These are phyloP conservation scores for Dallia pectoralis DNA, from an alignment of 2,797 vertebrate species.

Conservation along the genomic window DNA sequence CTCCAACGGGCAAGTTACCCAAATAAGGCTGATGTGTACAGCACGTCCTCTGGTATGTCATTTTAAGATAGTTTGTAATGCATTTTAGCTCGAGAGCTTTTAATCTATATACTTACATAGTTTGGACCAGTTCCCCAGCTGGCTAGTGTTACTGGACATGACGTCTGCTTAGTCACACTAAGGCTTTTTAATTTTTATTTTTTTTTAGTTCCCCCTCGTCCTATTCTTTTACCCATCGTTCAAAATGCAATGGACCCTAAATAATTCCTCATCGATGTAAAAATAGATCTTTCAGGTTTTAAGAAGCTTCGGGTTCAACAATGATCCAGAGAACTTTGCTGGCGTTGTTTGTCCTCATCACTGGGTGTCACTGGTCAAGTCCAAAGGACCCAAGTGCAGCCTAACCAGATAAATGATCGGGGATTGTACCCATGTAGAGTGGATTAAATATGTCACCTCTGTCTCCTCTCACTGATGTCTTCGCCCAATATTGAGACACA, in stretches of 20 bases:
- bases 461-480: background rate
- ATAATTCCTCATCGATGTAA: background rate
- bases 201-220: no score
- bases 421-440: slow-evolving; percentile 1
- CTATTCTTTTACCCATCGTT: background rate
- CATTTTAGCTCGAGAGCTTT: background rate
- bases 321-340: background rate
- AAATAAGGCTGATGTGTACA: background rate
- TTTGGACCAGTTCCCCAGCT: background rate
- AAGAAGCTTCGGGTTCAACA: background rate
- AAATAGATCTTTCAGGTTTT: background rate
- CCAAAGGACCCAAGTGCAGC: background rate
- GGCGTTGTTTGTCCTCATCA: background rate
- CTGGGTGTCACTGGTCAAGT: slow-evolving; percentile 13
- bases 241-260: background rate
- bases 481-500: background rate
- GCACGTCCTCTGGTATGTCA: background rate
- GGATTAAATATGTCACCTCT: slow-evolving; percentile 30
- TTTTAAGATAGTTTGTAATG: background rate
- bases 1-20: background rate
- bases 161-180: background rate
- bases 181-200: background rate
- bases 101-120: background rate
- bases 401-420: slow-evolving; percentile 30
- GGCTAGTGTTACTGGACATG: background rate